These are phyloP conservation scores for Saxidomus purpurata DNA, from an alignment of 1,140 invertebrate genomes.

Conservation along the genomic window DNA sequence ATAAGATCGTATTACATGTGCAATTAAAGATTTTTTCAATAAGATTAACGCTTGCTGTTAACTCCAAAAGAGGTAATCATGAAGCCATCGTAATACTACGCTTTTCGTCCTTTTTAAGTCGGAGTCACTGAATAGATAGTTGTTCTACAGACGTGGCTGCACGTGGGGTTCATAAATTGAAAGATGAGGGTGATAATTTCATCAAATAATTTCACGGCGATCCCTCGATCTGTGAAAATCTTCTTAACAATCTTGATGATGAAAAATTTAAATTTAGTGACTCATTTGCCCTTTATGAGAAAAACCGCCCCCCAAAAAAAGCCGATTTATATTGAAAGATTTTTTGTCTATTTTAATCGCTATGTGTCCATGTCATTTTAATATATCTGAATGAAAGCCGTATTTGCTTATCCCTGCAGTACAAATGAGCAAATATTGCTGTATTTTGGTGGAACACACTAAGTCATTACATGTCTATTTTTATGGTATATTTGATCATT, in stretches of 20 bases:
- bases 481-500: constrained; percentile 9
- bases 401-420: constrained; percentile 20
- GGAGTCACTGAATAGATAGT: constrained; percentile 38
- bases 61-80: constrained; percentile 40
- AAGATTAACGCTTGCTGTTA: constrained; percentile 48
- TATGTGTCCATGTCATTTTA: neutral
- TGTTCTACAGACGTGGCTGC: neutral
- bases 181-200: constrained; percentile 50
- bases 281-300: constrained; percentile 13
- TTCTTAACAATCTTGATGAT: neutral
- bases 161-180: constrained; percentile 24
- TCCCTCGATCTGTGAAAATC: constrained; percentile 32
- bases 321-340: neutral
- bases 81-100: constrained; percentile 3
- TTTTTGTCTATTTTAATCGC: neutral
- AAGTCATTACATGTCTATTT: constrained; percentile 2
- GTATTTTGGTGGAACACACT: neutral
- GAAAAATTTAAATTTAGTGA: neutral
- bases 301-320: constrained; percentile 13
- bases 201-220: constrained; percentile 29
- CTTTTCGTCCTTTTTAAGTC: constrained; percentile 10
- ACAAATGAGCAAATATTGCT: constrained; percentile 19
- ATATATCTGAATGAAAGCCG: neutral
- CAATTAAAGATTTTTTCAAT: constrained; percentile 46
- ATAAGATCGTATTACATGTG: neutral